Conservation (phyloP, 1,140 invertebrate genomes). For the Drosophila repleta region DNA sequence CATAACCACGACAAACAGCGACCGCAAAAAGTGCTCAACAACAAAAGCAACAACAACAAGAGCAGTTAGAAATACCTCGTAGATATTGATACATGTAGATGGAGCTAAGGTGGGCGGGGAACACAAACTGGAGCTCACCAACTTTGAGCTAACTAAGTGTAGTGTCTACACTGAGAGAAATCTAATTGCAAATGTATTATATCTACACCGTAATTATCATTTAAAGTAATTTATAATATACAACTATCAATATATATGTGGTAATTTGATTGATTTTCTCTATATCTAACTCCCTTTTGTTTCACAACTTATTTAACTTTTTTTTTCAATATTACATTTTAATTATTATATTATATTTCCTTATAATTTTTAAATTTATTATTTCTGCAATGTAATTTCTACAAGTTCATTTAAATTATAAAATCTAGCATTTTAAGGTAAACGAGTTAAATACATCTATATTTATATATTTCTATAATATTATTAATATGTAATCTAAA, state of each 20-base stretch:
- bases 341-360: neutral
- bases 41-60: conserved; percentile 21
- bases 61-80: conserved; percentile 26
- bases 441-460: no score
- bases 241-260: no score
- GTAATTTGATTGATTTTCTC: no score
- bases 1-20: conserved; percentile 71
- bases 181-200: no score
- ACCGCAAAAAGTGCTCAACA: conserved; percentile 76
- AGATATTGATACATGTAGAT: conserved; percentile 41
- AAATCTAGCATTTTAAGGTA: no score
- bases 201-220: neutral
- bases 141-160: conserved; percentile 54
- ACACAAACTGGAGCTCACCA: conserved; percentile 32
- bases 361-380: conserved; percentile 6
- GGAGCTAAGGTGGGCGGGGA: neutral
- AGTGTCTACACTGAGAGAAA: conserved; percentile 41
- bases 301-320: no score
- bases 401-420: no score
- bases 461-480: no score
- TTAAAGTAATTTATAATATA: neutral
- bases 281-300: no score
- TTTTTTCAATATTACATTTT: no score
- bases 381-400: no score
- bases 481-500: no score